These are phyloP conservation scores for Hylaea fasciaria DNA, from an alignment of 2,888 invertebrate genomes.

Conservation along the genomic window DNA sequence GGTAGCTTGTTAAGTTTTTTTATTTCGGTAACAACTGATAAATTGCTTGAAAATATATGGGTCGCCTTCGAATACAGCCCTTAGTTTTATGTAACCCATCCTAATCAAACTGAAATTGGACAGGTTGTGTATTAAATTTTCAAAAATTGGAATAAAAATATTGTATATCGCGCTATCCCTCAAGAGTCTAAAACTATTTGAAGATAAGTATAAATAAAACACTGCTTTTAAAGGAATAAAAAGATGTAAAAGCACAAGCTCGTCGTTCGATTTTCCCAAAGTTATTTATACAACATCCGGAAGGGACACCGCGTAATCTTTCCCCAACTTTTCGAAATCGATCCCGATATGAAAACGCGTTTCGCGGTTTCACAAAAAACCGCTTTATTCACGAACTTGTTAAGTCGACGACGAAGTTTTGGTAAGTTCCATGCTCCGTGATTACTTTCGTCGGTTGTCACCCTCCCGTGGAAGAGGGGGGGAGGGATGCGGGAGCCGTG, in stretches of 20 bases:
- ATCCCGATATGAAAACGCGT: slow-evolving; percentile 43
- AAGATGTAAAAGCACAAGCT: slow-evolving; percentile 15
- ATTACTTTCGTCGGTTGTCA: slow-evolving; percentile 69
- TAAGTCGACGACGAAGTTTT: slow-evolving; percentile 56
- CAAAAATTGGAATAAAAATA: too few species aligned
- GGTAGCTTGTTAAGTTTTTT: too few species aligned
- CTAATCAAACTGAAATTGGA: too few species aligned
- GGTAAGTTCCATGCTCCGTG: slow-evolving; percentile 67
- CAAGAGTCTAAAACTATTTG: too few species aligned
- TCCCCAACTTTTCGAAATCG: slow-evolving; percentile 36
- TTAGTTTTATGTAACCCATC: too few species aligned
- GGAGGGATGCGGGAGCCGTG: slow-evolving; percentile 25
- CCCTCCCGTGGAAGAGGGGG: slow-evolving; percentile 42
- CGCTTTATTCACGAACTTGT: slow-evolving; percentile 46
- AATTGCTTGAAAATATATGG: too few species aligned
- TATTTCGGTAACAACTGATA: too few species aligned
- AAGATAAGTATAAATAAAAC: too few species aligned
- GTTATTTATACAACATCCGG: slow-evolving; percentile 34
- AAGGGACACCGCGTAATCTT: slow-evolving; percentile 40
- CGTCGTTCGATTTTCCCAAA: slow-evolving; percentile 23
- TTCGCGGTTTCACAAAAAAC: slow-evolving; percentile 42
- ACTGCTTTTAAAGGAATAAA: slow-evolving; percentile 1
- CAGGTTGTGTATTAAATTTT: too few species aligned
- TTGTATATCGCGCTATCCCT: too few species aligned
- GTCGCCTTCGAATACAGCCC: too few species aligned